Conservation (phyloP, 1,140 invertebrate genomes). For the Phymastichus coffea region DNA sequence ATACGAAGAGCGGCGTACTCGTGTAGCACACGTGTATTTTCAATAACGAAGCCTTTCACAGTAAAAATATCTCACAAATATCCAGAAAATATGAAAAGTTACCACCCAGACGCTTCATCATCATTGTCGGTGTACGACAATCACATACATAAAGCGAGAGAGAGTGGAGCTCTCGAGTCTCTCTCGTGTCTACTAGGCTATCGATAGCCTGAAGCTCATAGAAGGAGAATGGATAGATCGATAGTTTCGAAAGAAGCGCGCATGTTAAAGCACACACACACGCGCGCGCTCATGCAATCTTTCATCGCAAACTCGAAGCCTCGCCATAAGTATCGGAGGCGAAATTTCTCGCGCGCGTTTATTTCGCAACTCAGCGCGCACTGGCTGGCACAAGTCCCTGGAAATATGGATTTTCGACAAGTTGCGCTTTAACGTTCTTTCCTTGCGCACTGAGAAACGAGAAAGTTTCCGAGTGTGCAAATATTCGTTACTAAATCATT, state of each 20-base stretch:
- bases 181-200: too few relatives aligned
- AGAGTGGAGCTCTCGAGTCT: background rate
- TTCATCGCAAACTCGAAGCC: conserved; percentile 8
- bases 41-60: too few relatives aligned
- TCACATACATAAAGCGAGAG: background rate
- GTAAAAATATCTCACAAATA: too few relatives aligned
- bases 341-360: conserved; percentile 4
- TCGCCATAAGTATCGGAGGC: conserved; percentile 13
- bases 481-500: too few relatives aligned
- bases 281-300: conserved; percentile 8
- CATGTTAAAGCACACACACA: background rate
- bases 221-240: conserved; percentile 6
- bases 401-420: too few relatives aligned
- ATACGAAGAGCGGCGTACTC: too few relatives aligned
- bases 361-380: conserved; percentile 4
- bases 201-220: background rate
- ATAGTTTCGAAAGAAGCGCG: conserved; percentile 13
- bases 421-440: too few relatives aligned
- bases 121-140: background rate
- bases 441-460: too few relatives aligned
- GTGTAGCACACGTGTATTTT: too few relatives aligned
- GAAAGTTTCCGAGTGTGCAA: too few relatives aligned
- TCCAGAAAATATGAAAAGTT: too few relatives aligned
- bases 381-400: background rate
- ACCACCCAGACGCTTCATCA: too few relatives aligned